Percentiles rank a stretch among this genome's conserved stretches.
These are phyloP conservation scores for Gallinago jamesoni DNA, from an alignment of 2,113 vertebrate species.

Conservation along the genomic window DNA sequence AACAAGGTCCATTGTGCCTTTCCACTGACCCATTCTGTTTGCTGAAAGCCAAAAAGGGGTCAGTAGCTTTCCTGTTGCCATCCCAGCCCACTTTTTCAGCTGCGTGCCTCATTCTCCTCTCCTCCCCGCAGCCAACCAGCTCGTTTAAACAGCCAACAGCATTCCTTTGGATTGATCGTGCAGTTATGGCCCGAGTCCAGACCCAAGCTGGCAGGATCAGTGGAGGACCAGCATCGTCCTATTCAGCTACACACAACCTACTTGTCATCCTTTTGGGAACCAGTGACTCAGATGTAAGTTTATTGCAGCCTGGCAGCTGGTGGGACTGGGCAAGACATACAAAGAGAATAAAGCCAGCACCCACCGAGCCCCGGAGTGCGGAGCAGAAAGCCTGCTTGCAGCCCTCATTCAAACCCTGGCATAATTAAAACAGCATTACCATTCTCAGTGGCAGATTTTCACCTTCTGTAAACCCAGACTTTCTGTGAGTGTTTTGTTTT, in stretches of 20 bases:
- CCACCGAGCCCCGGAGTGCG: neutral
- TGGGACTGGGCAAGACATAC: constrained; percentile 60
- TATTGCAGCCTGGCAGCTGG: constrained; percentile 79
- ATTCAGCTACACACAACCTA: constrained; percentile 73
- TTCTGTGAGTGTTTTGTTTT: constrained; percentile 43
- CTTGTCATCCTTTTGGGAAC: constrained; percentile 79
- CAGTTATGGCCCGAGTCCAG: constrained; percentile 69
- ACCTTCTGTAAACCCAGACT: constrained; percentile 30
- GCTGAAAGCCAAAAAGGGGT: neutral
- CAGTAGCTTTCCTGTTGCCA: neutral
- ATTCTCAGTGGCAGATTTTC: constrained; percentile 47
- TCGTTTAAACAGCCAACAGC: constrained; percentile 40
- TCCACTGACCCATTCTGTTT: constrained; percentile 12
- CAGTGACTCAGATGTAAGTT: constrained; percentile 81
- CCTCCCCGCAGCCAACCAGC: neutral
- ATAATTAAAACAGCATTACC: constrained; percentile 78
- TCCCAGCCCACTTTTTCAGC: neutral
- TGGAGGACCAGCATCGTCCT: constrained; percentile 59
- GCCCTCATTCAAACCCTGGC: constrained; percentile 51
- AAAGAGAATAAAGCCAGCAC: constrained; percentile 60
- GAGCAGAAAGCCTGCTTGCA: constrained; percentile 59
- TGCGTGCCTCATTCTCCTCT: neutral
- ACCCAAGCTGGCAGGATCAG: constrained; percentile 63
- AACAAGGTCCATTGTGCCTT: neutral
- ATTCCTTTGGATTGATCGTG: constrained; percentile 47